Evolutionary conservation across 2,888 invertebrate genomes (phyloP).

Genomic region (Acronicta psi): DNA sequence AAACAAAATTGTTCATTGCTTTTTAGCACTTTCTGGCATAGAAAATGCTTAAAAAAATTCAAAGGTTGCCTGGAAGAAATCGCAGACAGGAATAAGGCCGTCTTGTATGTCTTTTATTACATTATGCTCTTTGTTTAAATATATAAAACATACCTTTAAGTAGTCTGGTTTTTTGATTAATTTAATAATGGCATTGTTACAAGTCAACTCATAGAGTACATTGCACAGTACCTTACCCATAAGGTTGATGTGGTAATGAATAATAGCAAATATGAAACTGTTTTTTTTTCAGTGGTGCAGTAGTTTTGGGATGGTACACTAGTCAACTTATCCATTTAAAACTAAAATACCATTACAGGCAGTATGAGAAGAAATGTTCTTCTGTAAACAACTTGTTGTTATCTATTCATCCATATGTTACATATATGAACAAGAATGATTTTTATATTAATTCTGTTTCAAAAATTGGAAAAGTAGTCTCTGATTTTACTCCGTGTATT

Average conservation of each 20-base stretch:
- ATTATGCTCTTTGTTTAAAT: too few relatives aligned
- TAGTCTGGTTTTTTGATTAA: too few relatives aligned
- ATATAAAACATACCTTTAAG: too few relatives aligned
- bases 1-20: too few relatives aligned
- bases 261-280: background rate
- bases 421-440: conserved; percentile 63
- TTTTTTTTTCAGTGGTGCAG: conserved; percentile 83
- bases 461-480: conserved; percentile 68
- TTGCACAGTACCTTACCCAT: too few relatives aligned
- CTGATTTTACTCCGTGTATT: conserved; percentile 74
- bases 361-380: conserved; percentile 58
- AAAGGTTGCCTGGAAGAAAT: too few relatives aligned
- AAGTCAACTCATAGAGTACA: too few relatives aligned
- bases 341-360: conserved; percentile 66
- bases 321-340: conserved; percentile 88
- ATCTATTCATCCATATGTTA: conserved; percentile 68
- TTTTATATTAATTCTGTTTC: conserved; percentile 60
- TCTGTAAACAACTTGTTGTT: conserved; percentile 63
- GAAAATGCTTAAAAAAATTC: too few relatives aligned
- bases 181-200: too few relatives aligned
- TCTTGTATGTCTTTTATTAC: too few relatives aligned
- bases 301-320: conserved; percentile 90
- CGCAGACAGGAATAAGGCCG: too few relatives aligned
- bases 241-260: background rate
- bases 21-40: too few relatives aligned